Evolutionary conservation across 2,888 invertebrate genomes (phyloP).

Genomic region (Nephrotoma flavescens): DNA sequence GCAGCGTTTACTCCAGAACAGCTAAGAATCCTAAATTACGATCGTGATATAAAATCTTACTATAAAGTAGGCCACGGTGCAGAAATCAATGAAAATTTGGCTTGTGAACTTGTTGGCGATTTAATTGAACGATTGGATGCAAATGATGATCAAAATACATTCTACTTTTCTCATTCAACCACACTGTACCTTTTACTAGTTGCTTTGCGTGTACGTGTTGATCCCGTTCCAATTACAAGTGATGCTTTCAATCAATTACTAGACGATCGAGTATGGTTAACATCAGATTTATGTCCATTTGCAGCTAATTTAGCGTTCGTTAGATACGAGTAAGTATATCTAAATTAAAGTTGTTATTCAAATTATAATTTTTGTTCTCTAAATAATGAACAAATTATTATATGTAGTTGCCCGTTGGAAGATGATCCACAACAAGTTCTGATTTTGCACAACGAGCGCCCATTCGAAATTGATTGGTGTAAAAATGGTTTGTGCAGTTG

Average conservation of each 20-base stretch:
- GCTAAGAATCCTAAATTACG: conserved; percentile 50
- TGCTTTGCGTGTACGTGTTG: conserved; percentile 43
- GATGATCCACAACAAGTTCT: conserved; percentile 40
- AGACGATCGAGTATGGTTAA: conserved; percentile 42
- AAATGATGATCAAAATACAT: conserved; percentile 35
- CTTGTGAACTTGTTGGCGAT: conserved; percentile 51
- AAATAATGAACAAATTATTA: neutral
- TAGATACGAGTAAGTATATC: conserved; percentile 37
- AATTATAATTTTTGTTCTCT: neutral
- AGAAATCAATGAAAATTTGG: conserved; percentile 42
- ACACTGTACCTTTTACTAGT: conserved; percentile 39
- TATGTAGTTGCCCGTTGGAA: conserved; percentile 13
- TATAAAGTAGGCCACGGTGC: conserved; percentile 57
- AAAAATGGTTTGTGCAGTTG: conserved; percentile 65
- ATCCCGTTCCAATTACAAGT: conserved; percentile 39
- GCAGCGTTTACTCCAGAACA: conserved; percentile 51
- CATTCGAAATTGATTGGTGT: conserved; percentile 52
- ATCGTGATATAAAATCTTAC: conserved; percentile 52
- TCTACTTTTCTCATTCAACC: conserved; percentile 45
- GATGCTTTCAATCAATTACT: conserved; percentile 39
- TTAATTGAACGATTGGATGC: conserved; percentile 48
- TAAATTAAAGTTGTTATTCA: neutral
- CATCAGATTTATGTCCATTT: conserved; percentile 46
- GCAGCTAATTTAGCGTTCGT: conserved; percentile 52
- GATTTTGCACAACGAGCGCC: conserved; percentile 58